Conservation (phyloP, 2,888 invertebrate genomes). For the Hypsopygia costalis region DNA sequence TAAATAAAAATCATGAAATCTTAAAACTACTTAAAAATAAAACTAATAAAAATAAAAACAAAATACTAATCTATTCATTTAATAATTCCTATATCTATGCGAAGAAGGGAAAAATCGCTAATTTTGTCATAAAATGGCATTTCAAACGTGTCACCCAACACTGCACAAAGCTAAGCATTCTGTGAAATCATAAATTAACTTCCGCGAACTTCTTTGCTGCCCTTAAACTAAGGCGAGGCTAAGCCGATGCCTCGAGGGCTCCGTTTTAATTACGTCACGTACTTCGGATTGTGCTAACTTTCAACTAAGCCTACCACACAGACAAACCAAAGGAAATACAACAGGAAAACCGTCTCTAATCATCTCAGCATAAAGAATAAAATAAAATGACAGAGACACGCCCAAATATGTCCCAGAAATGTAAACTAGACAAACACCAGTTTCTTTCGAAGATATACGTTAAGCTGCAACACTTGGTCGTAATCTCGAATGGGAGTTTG, state of each 20-base stretch:
- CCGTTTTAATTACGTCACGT: slow-evolving; percentile 49
- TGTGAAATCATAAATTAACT: slow-evolving; percentile 16
- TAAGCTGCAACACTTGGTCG: slow-evolving; percentile 49
- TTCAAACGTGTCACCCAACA: not conserved
- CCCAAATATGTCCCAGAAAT: not conserved
- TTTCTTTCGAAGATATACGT: slow-evolving; percentile 56
- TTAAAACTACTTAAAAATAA: too few relatives aligned
- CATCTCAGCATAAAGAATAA: not conserved
- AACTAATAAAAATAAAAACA: too few relatives aligned
- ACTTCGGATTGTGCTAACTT: slow-evolving; percentile 48
- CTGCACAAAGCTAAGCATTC: slow-evolving; percentile 1
- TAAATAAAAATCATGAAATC: too few relatives aligned
- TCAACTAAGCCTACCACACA: slow-evolving; percentile 41
- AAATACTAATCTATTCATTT: too few relatives aligned
- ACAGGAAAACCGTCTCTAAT: slow-evolving; percentile 1
- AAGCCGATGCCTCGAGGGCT: slow-evolving; percentile 33
- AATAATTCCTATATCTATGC: too few relatives aligned
- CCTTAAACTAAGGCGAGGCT: slow-evolving; percentile 10
- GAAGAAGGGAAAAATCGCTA: too few relatives aligned
- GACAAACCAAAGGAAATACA: slow-evolving; percentile 19
- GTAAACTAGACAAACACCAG: slow-evolving; percentile 12
- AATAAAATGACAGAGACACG: not conserved
- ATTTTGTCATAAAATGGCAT: too few relatives aligned
- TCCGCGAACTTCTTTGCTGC: slow-evolving; percentile 14
- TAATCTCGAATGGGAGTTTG: slow-evolving; percentile 37